Evolutionary conservation across 2,888 invertebrate genomes (phyloP), one percentile per base, ranked within the genome.

Genomic region (Ormyrus nitidulus): DNA sequence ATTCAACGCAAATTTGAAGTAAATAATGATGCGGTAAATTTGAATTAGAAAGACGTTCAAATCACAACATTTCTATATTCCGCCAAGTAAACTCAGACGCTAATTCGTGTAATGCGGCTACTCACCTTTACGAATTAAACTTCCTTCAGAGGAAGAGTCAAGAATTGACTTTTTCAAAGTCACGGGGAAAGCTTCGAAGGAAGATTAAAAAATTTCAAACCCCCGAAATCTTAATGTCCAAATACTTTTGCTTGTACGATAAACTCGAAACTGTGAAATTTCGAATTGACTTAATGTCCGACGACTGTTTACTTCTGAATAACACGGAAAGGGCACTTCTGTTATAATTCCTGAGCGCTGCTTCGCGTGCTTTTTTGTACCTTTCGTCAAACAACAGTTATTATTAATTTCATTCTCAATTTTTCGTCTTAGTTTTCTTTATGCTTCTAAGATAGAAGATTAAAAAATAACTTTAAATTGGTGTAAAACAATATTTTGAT

Each of bases 111-210:
- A 34, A 34, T 34, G 34, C 34, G 34, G 34, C n/a, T n/a, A 54
- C 76, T 76, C 62, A 76, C 76, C 69, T 76, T 61, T 59, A 11
- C 44, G 11, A 59, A 53, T 68, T 34, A 34, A 34, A 76, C 76
- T 76, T 69, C 69, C 69, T 51, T 46, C 11, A 48, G n/a, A 54
- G 69, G 69, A 76, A 76, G 76, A 76, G 76, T 76, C 76, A 68
- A 62, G 69, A 34, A 4, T 34, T 48, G 48, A 68, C 34, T 34
- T 61, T 76, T 46, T 48, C 7, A 59, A 46, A 62, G 19, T 76
- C 61, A 48, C 7, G 6, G 44, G 59, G 51, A 73, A 11, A 44
- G 46, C 56, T 73, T n/a, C 34, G 48, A 65, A 53, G 46, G n/a
- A 64, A 53, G 46, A 58, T 53, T 46, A 51, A 59, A 13, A 6